These are phyloP conservation scores for Orientallactaga sibirica DNA, from an alignment of 2,797 vertebrate species.

Conservation along the genomic window DNA sequence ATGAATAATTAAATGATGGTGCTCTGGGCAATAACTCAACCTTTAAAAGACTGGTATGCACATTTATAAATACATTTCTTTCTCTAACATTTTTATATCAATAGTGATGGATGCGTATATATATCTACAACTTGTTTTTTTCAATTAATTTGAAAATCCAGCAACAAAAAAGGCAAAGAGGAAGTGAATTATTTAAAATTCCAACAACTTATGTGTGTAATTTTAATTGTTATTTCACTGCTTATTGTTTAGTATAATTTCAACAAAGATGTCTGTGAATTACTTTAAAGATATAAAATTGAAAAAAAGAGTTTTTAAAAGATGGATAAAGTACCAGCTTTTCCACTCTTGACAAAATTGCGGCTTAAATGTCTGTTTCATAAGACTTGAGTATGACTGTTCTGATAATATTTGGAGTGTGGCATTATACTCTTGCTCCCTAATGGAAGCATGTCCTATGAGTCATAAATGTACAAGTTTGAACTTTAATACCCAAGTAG, in stretches of 20 bases:
- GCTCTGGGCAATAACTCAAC: neutral
- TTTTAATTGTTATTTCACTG: neutral
- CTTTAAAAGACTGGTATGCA: neutral
- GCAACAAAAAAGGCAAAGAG: neutral
- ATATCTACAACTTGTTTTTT: neutral
- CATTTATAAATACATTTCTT: neutral
- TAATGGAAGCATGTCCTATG: neutral
- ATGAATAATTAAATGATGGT: neutral
- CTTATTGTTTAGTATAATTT: slow-evolving; percentile 24
- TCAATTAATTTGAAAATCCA: slow-evolving; percentile 54
- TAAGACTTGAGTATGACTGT: neutral
- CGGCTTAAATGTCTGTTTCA: neutral
- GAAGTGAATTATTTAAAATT: neutral
- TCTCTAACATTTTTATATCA: neutral
- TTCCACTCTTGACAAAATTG: too few relatives aligned
- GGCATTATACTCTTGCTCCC: neutral
- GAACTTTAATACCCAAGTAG: neutral
- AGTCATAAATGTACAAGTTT: neutral
- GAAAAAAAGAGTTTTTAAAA: neutral
- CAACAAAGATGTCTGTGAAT: neutral
- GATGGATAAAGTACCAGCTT: neutral
- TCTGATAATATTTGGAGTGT: slow-evolving; percentile 36
- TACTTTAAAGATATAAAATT: neutral
- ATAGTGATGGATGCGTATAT: neutral
- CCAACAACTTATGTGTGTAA: neutral